Evolutionary conservation across 2,113 vertebrate species (phyloP), one percentile per base, ranked within the genome.

Genomic region (Barnardius zonarius): DNA sequence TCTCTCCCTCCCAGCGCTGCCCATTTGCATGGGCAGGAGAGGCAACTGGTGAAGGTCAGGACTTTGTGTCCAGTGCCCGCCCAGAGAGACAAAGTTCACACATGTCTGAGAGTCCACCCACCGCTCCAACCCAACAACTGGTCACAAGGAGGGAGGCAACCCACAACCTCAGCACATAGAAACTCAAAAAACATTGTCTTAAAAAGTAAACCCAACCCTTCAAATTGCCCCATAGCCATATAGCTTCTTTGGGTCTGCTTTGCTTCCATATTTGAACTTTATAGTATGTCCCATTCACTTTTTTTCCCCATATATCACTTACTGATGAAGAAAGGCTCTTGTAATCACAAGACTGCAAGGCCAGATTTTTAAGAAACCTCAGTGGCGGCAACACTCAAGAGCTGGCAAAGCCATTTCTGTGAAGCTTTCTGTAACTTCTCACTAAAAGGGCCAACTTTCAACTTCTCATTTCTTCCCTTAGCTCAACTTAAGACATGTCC

Each of bases 381-480:
- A 67, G n/a, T 43, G 35, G 51, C 0, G 90, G 74, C 89, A 92
- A 76, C 92, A 92, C 31, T 57, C 48, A 30, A 55, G 46, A 90
- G 67, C 39, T 88, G n/a, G 76, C 69, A 82, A 82, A 77, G 61
- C 64, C 57, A 64, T 33, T 74, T 93, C 79, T 93, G 44, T 72
- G 86, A 91, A 88, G 85, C 24, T 90, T 35, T 88, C 64, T 30
- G 8, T 66, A 79, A 92, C 52, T 94, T 84, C 48, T 96, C 41
- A 62, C 69, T 68, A 0, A 28, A 57, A 76, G 25, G 41, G 39
- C 24, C 44, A 96, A 33, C 41, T 85, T 95, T 80, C 48, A 82
- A 61, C 35, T 96, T 94, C 66, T 90, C 66, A 66, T 93, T 93
- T 93, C 44, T 88, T 68, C 31, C n/a, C 59, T 73, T 31, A 59